Conservation (phyloP, 2,113 vertebrate genomes). For the Gallinago undulata region DNA sequence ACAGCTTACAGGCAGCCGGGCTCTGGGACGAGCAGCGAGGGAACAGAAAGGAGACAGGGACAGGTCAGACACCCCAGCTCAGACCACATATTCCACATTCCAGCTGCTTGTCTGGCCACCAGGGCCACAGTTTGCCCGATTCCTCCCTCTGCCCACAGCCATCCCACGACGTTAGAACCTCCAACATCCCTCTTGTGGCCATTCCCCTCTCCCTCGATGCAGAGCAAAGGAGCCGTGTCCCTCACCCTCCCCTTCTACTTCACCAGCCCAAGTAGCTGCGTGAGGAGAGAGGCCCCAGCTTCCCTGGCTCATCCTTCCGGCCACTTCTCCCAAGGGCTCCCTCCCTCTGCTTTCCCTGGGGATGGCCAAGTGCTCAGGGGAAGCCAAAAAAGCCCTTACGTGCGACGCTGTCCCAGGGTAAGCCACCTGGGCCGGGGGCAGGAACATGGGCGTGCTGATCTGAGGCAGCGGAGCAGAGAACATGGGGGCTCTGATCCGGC, state of each 20-base stretch:
- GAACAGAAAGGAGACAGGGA: neutral
- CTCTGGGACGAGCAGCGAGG: neutral
- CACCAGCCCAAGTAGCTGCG: neutral
- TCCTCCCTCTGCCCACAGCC: neutral
- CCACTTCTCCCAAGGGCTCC: neutral
- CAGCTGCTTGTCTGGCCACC: neutral
- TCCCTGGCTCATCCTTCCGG: neutral
- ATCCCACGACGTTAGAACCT: fast-evolving
- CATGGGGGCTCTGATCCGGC: constrained; percentile 71
- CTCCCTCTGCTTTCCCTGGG: neutral
- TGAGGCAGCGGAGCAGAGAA: constrained; percentile 75
- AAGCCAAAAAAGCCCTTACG: constrained; percentile 62
- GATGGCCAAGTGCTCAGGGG: fast-evolving
- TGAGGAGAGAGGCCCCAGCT: neutral
- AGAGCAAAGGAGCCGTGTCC: neutral
- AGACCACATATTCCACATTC: fast-evolving
- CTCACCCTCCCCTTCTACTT: neutral
- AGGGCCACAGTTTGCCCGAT: fast-evolving
- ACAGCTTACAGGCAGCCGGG: constrained; percentile 78
- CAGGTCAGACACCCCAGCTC: neutral
- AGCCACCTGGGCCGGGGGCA: constrained; percentile 75
- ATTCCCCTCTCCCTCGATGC: fast-evolving
- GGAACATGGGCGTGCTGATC: constrained; percentile 75
- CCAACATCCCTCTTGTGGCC: fast-evolving
- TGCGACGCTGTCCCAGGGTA: constrained; percentile 72